A percentile compares a stretch with the other conserved stretches of the same genome.
These are phyloP conservation scores for Tenrec ecaudatus DNA, from an alignment of 2,113 vertebrate genomes.

Conservation along the genomic window DNA sequence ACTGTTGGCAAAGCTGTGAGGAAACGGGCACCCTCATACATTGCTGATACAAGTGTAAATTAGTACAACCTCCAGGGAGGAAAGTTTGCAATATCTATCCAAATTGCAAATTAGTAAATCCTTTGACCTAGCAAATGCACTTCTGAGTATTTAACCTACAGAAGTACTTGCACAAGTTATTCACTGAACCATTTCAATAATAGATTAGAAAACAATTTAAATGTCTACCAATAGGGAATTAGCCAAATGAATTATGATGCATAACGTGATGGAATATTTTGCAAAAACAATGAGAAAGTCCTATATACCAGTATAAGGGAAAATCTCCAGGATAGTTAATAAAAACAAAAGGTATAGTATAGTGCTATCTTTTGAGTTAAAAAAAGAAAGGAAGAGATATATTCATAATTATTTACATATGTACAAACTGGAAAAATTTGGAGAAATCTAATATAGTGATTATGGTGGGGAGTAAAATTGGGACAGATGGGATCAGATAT, in stretches of 20 bases:
- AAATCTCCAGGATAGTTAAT: neutral
- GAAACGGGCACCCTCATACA: neutral
- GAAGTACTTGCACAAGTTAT: neutral
- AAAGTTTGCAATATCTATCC: neutral
- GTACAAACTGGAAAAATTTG: conserved; percentile 14
- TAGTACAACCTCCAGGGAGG: neutral
- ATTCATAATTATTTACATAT: neutral
- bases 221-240: neutral
- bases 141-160: neutral
- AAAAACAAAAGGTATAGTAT: neutral
- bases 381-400: neutral
- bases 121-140: neutral
- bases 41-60: neutral
- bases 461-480: neutral
- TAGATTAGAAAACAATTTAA: neutral
- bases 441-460: neutral
- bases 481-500: neutral
- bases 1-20: neutral
- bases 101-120: neutral
- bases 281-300: conserved; percentile 18
- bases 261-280: conserved; percentile 20
- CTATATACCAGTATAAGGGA: neutral
- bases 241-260: neutral
- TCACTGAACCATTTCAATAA: neutral
- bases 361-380: neutral